Evolutionary conservation across 1,140 invertebrate species (phyloP).

Genomic region (Zaprionus africanus): DNA sequence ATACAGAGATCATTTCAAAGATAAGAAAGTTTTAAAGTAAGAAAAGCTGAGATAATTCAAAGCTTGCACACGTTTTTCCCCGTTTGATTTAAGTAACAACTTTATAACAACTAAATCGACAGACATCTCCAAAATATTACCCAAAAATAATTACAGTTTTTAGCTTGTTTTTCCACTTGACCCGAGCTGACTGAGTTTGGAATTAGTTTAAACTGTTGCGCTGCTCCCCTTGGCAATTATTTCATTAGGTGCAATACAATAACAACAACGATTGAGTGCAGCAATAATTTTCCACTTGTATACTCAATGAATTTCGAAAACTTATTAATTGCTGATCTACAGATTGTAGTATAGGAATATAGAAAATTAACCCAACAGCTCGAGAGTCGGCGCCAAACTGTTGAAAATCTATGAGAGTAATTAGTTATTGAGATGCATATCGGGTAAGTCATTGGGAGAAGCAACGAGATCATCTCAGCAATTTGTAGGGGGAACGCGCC

Average conservation of each 20-base stretch:
- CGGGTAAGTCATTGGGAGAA: neutral
- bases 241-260: conserved; percentile 21
- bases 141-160: conserved; percentile 3
- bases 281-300: conserved; percentile 1
- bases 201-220: conserved; percentile 22
- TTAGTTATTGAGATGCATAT: conserved; percentile 30
- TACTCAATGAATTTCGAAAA: conserved; percentile 8
- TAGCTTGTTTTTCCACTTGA: conserved; percentile 11
- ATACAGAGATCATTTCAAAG: neutral
- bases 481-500: neutral
- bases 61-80: neutral
- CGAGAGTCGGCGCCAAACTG: conserved; percentile 17
- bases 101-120: conserved; percentile 2
- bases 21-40: neutral
- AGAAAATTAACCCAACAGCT: conserved; percentile 15
- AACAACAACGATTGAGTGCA: conserved; percentile 17
- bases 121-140: neutral
- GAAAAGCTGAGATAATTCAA: neutral
- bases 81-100: neutral
- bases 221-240: conserved; percentile 13
- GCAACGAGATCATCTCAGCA: conserved; percentile 11
- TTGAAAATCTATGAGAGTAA: conserved; percentile 21
- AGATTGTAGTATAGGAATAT: conserved; percentile 5
- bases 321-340: conserved; percentile 14
- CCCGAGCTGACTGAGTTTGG: neutral